Evolutionary conservation across 1,140 invertebrate genomes (phyloP).

Genomic region (Acromyrmex heyeri): DNA sequence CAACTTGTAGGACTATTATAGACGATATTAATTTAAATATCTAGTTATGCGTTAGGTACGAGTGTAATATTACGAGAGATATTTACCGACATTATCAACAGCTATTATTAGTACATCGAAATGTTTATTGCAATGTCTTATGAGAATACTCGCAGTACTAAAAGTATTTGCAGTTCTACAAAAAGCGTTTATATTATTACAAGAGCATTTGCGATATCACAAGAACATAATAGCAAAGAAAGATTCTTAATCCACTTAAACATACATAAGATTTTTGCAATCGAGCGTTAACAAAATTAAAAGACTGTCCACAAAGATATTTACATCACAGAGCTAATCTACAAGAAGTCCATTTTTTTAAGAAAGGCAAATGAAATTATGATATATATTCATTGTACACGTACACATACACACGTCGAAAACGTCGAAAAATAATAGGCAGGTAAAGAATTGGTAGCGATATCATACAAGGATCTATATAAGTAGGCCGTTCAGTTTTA

Average conservation of each 20-base stretch:
- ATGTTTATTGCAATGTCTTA: constrained; percentile 18
- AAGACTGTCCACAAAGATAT: constrained; percentile 8
- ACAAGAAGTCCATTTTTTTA: constrained; percentile 3
- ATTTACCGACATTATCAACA: background rate
- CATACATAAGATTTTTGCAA: constrained; percentile 4
- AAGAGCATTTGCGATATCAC: constrained; percentile 21
- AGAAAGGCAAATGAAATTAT: constrained; percentile 6
- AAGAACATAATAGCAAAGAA: background rate
- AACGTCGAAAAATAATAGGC: background rate
- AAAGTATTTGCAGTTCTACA: constrained; percentile 16
- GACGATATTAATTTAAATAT: background rate
- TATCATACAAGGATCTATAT: constrained; percentile 15
- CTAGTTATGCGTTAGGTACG: background rate
- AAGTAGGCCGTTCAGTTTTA: constrained; percentile 49
- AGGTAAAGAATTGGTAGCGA: constrained; percentile 25
- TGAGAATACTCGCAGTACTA: constrained; percentile 13
- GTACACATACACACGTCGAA: background rate
- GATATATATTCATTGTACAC: background rate
- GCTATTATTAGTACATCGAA: constrained; percentile 1
- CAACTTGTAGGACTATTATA: background rate
- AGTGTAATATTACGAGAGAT: background rate
- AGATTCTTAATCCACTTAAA: constrained; percentile 13
- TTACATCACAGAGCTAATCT: background rate
- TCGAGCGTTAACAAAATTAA: background rate
- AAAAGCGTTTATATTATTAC: constrained; percentile 5